Evolutionary conservation across 1,140 invertebrate genomes (phyloP).

Genomic region (Hyles vespertilio): DNA sequence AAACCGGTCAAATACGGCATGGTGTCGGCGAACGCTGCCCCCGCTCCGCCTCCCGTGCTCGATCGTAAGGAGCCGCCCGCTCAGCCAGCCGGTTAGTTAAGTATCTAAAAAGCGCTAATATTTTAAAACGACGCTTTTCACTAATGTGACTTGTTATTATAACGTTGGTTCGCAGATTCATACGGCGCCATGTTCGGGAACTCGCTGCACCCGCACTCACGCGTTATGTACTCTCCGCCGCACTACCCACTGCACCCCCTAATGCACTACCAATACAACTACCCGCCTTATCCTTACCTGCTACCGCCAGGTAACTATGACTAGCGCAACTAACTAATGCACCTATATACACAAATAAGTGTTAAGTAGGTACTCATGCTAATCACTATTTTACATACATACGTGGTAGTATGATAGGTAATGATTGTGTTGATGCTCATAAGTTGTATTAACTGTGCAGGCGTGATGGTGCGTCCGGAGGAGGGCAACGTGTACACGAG

Average conservation of each 20-base stretch:
- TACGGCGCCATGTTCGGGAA: conserved; percentile 66
- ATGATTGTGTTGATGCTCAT: not conserved
- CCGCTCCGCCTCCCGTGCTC: conserved; percentile 44
- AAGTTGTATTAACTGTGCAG: conserved; percentile 46
- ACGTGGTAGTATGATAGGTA: not conserved
- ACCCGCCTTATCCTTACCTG: conserved; percentile 64
- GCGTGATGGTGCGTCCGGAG: conserved; percentile 84
- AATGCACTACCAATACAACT: conserved; percentile 74
- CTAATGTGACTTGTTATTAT: conserved; percentile 34
- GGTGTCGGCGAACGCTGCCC: conserved; percentile 76
- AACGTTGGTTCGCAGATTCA: conserved; percentile 68
- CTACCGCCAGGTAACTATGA: conserved; percentile 68
- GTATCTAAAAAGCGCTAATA: conserved; percentile 69
- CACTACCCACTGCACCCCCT: conserved; percentile 68
- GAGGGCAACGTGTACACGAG: conserved; percentile 89
- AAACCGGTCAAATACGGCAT: conserved; percentile 87
- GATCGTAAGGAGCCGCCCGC: conserved; percentile 72
- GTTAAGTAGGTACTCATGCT: not conserved
- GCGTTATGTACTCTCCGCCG: conserved; percentile 66
- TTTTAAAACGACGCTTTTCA: conserved; percentile 61
- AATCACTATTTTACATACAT: not conserved
- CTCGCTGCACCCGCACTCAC: conserved; percentile 59
- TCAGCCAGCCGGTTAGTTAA: conserved; percentile 80
- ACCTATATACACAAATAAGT: not conserved
- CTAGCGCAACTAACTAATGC: not conserved